phyloP scores from a whole-genome alignment of 2,113 vertebrate genomes.

The Rhinogobius similis region DNA sequence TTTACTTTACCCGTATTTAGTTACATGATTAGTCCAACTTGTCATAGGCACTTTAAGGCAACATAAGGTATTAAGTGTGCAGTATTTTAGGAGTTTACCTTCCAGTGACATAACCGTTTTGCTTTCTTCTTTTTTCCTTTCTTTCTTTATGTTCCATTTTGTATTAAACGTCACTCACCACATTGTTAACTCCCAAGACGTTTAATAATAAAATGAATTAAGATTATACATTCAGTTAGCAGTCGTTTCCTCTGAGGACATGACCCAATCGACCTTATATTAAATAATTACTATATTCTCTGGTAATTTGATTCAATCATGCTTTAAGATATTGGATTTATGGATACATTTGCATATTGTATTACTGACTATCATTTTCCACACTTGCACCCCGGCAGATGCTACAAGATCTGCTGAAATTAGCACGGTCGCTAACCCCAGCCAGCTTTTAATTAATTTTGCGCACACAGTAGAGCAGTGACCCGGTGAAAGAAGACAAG shows the following conservation, averaged over 20 bases:
- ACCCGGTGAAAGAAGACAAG: slow-evolving; percentile 71
- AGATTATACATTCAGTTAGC: slow-evolving; percentile 1
- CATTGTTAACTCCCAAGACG: neutral
- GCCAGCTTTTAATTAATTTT: slow-evolving; percentile 79
- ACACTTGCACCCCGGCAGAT: slow-evolving; percentile 41
- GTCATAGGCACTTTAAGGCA: too few species aligned
- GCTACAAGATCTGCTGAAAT: slow-evolving; percentile 46
- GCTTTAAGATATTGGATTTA: slow-evolving; percentile 12
- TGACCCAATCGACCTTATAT: slow-evolving; percentile 4
- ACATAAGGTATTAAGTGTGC: too few species aligned
- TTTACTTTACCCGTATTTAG: too few species aligned
- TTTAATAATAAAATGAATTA: neutral
- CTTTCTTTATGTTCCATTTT: neutral
- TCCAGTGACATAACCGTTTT: too few species aligned
- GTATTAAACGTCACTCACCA: neutral
- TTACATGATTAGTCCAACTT: too few species aligned
- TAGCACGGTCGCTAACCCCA: slow-evolving; percentile 56
- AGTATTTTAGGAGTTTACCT: neutral
- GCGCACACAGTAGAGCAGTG: slow-evolving; percentile 64
- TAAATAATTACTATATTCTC: neutral
- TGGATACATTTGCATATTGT: slow-evolving; percentile 11
- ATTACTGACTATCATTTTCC: slow-evolving; percentile 17
- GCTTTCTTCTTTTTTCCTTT: too few species aligned
- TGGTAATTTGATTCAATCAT: neutral
- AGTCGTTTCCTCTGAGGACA: neutral